Evolutionary conservation across 2,888 invertebrate species (phyloP).

Genomic region (Luffia ferchaultella): DNA sequence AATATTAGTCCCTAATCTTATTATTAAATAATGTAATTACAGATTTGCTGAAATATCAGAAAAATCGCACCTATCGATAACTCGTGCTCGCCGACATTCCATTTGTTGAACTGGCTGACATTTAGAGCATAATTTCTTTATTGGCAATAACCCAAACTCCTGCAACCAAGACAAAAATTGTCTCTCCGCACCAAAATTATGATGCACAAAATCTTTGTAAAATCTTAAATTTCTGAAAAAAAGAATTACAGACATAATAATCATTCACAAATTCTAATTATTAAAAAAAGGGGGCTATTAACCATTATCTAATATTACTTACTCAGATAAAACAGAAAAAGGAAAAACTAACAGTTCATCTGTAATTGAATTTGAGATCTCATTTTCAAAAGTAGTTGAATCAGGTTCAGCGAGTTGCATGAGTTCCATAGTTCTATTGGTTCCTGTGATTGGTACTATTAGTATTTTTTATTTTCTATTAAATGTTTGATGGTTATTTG

Average conservation of each 20-base stretch:
- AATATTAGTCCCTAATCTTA: no score
- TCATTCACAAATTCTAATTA: no score
- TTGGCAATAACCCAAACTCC: constrained; percentile 34
- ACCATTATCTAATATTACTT: no score
- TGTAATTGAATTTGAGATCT: constrained; percentile 21
- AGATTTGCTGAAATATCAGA: no score
- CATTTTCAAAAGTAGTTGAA: constrained; percentile 48
- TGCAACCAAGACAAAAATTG: constrained; percentile 39
- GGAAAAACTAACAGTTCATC: constrained; percentile 29
- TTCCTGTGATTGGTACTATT: no score
- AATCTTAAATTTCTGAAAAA: constrained; percentile 37
- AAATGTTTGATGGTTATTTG: no score
- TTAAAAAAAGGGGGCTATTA: no score
- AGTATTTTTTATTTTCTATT: no score
- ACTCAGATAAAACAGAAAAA: constrained; percentile 36
- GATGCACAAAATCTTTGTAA: constrained; percentile 31
- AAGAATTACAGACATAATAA: no score
- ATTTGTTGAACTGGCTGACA: constrained; percentile 34
- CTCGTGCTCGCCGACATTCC: constrained; percentile 37
- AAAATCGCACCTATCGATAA: constrained; percentile 46
- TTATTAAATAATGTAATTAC: no score
- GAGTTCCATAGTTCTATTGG: not conserved
- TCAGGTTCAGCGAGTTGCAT: constrained; percentile 46
- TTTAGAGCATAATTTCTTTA: constrained; percentile 28
- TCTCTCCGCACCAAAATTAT: constrained; percentile 30